These are phyloP conservation scores for Hippocampus mohnikei DNA, from an alignment of 2,113 vertebrate genomes.

Conservation along the genomic window DNA sequence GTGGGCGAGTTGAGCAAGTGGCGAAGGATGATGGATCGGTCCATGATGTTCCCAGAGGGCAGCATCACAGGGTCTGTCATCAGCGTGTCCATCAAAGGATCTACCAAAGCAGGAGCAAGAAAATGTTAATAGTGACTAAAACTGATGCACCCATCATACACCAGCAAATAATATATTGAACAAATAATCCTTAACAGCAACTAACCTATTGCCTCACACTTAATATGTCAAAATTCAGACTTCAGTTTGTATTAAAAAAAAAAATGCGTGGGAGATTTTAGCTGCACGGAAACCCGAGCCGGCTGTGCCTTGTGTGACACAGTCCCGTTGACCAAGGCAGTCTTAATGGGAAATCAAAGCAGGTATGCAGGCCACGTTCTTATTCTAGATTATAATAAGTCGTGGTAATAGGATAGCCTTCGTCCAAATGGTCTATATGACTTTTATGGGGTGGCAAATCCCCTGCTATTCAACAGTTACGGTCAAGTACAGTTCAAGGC, in stretches of 20 bases:
- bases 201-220: constrained; percentile 12
- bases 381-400: constrained; percentile 61
- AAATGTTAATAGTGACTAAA: neutral
- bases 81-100: constrained; percentile 97
- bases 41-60: constrained; percentile 95
- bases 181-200: neutral
- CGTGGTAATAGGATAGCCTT: constrained; percentile 55
- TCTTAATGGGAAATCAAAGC: constrained; percentile 61
- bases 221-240: constrained; percentile 27
- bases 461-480: constrained; percentile 40
- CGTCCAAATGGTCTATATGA: constrained; percentile 51
- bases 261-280: constrained; percentile 35
- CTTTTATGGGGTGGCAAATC: constrained; percentile 54
- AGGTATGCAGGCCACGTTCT: constrained; percentile 58
- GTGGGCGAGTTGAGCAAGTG: constrained; percentile 96
- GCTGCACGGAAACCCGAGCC: constrained; percentile 43
- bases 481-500: neutral
- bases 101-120: constrained; percentile 59
- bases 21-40: constrained; percentile 91
- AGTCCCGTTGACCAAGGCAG: constrained; percentile 40
- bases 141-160: constrained; percentile 20
- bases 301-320: constrained; percentile 44
- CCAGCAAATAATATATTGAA: constrained; percentile 19
- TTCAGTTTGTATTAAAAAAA: constrained; percentile 50
- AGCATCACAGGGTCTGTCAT: constrained; percentile 95